Evolutionary conservation across 2,113 vertebrate genomes (phyloP), one percentile per base, ranked within the genome.

Genomic region (Forbesichthys agassizii): DNA sequence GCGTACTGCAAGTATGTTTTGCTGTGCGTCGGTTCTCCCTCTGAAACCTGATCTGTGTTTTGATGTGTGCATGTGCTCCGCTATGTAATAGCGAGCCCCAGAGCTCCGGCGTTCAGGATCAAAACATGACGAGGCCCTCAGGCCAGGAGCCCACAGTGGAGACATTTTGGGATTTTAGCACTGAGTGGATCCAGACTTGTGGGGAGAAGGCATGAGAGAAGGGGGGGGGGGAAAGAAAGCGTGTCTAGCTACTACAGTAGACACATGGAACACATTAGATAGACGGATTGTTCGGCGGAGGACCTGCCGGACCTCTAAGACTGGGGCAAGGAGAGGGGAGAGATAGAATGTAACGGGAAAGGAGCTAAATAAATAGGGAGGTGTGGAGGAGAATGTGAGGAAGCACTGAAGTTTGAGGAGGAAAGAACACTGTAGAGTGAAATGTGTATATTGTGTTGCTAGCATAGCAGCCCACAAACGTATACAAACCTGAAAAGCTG

Each of bases 171-270:
- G 62, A 81, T 76, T 86, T 79, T 69, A 74, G 68, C 65, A 73
- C 80, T 90, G 88, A 93, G 91, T 92, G 90, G 84, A 92, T 90
- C 79, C 89, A 91, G 90, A 89, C 84, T 80, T 63, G 8, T 13
- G 10, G 13, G 36, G 58, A 27, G 2, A 27, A 27, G 27, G 27
- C 27, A 27, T 27, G 27, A 2, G 27, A 27, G 27, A 27, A 27
- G 27, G n/a, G 3, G 13, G 36, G 58, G 58, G 78, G 58, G 36
- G 75, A 72, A 84, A 87, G 82, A 80, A 77, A 85, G 84, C 85
- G 85, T 72, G 81, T 74, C 84, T 82, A 71, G 71, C 74, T 71
- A 82, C 64, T 82, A 77, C 80, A 53, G 51, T 62, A 80, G 68
- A 83, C 90, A 92, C 77, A 86, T 91, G 90, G 89, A 85, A 91